These are phyloP conservation scores for Steinernema carpocapsae DNA, from an alignment of 2,888 invertebrate genomes.

Conservation along the genomic window DNA sequence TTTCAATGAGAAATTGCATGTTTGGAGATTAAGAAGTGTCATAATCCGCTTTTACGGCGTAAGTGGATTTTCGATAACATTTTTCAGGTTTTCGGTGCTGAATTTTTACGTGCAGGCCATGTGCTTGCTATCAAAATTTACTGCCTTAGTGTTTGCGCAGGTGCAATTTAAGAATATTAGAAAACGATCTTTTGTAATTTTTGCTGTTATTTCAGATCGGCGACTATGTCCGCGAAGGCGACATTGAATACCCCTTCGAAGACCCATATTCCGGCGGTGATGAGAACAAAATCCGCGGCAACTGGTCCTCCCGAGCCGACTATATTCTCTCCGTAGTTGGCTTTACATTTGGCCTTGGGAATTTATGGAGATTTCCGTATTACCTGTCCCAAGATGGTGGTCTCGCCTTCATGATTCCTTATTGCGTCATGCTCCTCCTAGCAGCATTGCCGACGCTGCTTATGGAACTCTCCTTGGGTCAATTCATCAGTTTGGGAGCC, in stretches of 20 bases:
- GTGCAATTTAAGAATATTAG: not conserved
- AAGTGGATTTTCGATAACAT: too few species aligned
- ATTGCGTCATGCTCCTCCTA: conserved; percentile 80
- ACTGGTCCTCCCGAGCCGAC: conserved; percentile 73
- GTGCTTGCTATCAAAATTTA: too few species aligned
- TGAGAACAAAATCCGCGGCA: conserved; percentile 71
- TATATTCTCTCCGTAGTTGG: conserved; percentile 74
- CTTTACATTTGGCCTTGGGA: conserved; percentile 71
- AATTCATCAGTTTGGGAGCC: conserved; percentile 78
- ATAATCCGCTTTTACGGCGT: too few species aligned
- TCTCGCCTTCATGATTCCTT: conserved; percentile 80
- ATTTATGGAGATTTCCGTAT: conserved; percentile 77
- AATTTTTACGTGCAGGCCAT: too few species aligned
- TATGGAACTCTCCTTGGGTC: conserved; percentile 84
- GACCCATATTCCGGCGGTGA: conserved; percentile 67
- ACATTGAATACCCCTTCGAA: conserved; percentile 69
- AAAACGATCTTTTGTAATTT: not conserved
- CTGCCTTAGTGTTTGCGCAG: too few species aligned
- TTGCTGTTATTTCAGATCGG: conserved; percentile 34
- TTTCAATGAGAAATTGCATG: too few species aligned
- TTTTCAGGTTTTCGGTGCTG: too few species aligned
- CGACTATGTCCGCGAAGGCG: conserved; percentile 62
- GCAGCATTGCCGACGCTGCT: conserved; percentile 83
- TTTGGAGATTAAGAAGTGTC: too few species aligned
- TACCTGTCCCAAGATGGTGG: conserved; percentile 66